Base-by-base conservation (phyloP, 2,888 invertebrate genomes). In the Rhimphoctona megacephalus region DNA sequence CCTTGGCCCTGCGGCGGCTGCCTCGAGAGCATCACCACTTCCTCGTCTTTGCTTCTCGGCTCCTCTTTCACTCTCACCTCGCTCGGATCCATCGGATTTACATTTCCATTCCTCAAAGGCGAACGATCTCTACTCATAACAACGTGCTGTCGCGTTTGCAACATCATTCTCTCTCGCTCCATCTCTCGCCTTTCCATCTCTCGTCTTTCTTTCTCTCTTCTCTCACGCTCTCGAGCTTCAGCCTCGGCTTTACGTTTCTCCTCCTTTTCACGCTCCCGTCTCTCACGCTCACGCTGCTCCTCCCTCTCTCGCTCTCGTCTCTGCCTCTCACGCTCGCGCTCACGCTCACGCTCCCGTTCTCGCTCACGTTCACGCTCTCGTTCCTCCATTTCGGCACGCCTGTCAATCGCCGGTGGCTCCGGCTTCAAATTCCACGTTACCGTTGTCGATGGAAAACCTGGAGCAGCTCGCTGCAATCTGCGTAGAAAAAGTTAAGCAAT, bases 71-170 rank as follows among this genome's bases (percentile, higher is more conserved):
- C 95, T 89, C 96, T 95, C 92, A 94, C 95, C 74, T 92, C 92
- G 77, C 91, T 87, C 4, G 46, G 89, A 22, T 90, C 91, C 14
- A 91, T 90, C 9, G 83, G 81, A 82, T 84, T 82, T 9, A 79
- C 66, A 14, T 81, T 72, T 9, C 97, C 97, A 93, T 97, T 97
- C 43, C 98, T 95, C 79, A 97, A 94, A 6, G 98, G 98, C 8
- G 98, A 98, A 76, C 98, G 95, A 88, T 97, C 97, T 6, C 97
- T 93, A 87, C 92, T 90, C 30, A 93, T 90, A 6, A 91, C 89
- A 9, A 92, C 90, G 66, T 90, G 82, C 57, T 91, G 90, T 43
- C 86, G 95, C 91, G 86, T 95, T 95, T 84, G 94, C 89, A 92
- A 95, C 94, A 94, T 96, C 95, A 87, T 90, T 95, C 96, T 92